These are phyloP conservation scores for Kryptopterus vitreolus DNA, from an alignment of 2,797 vertebrate genomes.

Conservation along the genomic window DNA sequence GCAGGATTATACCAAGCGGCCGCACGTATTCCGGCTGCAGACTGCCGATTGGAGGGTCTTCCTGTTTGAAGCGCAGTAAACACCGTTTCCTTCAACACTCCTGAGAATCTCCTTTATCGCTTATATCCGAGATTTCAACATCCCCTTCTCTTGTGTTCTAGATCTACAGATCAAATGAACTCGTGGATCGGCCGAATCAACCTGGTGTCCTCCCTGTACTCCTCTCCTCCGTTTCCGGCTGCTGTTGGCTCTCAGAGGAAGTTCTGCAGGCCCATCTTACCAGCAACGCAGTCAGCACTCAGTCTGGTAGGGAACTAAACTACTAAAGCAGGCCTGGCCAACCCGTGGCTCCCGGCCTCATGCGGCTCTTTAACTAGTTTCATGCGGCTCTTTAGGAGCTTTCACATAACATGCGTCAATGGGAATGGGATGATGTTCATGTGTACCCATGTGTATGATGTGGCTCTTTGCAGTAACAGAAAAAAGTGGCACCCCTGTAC, in stretches of 20 bases:
- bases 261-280: conserved; percentile 86
- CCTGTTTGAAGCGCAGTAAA: conserved; percentile 77
- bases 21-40: conserved; percentile 87
- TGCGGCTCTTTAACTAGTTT: too few species aligned
- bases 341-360: too few species aligned
- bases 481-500: too few species aligned
- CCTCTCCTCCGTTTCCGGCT: conserved; percentile 86
- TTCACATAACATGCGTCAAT: too few species aligned
- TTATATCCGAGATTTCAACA: not conserved
- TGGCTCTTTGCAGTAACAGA: too few species aligned
- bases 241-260: conserved; percentile 87
- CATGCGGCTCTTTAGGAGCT: too few species aligned
- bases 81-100: conserved; percentile 22
- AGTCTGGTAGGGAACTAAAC: conserved; percentile 61
- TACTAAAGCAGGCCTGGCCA: too few species aligned
- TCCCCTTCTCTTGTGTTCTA: conserved; percentile 43
- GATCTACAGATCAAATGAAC: conserved; percentile 82
- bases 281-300: conserved; percentile 70
- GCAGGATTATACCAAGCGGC: conserved; percentile 85
- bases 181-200: conserved; percentile 92
- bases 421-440: too few species aligned
- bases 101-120: not conserved
- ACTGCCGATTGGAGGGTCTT: conserved; percentile 89
- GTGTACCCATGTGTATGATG: too few species aligned
- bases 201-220: conserved; percentile 84